Base-by-base conservation (phyloP, 2,888 invertebrate genomes). In the Protophormia terraenovae region DNA sequence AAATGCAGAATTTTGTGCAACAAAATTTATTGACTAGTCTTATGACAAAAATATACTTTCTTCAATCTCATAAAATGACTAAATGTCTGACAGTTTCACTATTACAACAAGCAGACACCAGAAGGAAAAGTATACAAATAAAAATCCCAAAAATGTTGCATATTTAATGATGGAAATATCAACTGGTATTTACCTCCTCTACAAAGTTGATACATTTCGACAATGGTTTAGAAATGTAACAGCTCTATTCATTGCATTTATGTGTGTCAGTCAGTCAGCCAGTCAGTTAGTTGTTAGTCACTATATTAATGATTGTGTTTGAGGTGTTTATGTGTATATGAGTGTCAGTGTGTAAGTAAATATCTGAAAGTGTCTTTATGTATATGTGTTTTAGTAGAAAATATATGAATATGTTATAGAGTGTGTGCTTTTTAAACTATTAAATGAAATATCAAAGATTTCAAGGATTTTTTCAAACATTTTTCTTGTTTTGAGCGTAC, bases 361-460 rank as follows among this genome's bases (percentile, higher is more conserved):
- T 22, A 14, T 19, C 16, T 47, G 1, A 12, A 38, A 38, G 3
- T 45, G 45, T 45, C 3, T 32, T 10, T 38, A 8, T 47, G 14
- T 22, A 16, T 14, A 24, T 16, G 27, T 75, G 12, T 41, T n/a
- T n/a, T n/a, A n/a, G n/a, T n/a, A n/a, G n/a, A n/a, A 55, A 24
- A 53, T 16, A 27, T 69, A 27, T 69, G 16, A 22, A 14, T 27
- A 10, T 47, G 38, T n/a, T 14, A 41, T n/a, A n/a, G 47, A 12
- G 10, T 41, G 14, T 75, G 19, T 53, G 24, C 19, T 67, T 45
- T 47, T 67, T 32, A 64, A 53, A 67, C 47, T 29, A 58, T 73
- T 66, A 66, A 55, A 72, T 75, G 47, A 75, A 53, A 67, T 67
- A 81, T 41, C 71, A 71, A 67, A 67, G 67, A 75, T 41, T 73